These are phyloP conservation scores for Cyprinella venusta DNA, from an alignment of 2,797 vertebrate species.

Conservation along the genomic window DNA sequence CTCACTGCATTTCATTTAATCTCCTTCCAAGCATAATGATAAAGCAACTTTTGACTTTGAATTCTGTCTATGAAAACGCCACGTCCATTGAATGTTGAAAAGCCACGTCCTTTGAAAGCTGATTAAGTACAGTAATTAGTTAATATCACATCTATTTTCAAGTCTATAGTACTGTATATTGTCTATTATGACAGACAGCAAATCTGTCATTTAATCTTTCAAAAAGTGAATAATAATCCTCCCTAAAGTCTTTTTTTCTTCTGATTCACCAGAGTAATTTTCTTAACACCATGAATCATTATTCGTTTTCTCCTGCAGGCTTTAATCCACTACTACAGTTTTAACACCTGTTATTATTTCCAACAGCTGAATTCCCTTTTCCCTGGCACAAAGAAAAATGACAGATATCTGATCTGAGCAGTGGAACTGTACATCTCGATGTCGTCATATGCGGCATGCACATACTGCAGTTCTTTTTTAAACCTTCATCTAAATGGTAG, in stretches of 20 bases:
- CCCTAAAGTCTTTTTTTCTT: neutral
- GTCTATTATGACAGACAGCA: neutral
- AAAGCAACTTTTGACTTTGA: neutral
- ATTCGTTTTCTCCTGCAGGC: neutral
- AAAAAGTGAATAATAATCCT: neutral
- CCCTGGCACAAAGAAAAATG: neutral
- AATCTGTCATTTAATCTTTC: neutral
- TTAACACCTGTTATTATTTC: neutral
- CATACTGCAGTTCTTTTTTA: neutral
- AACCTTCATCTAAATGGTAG: neutral
- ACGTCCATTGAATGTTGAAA: neutral
- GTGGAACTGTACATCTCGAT: neutral
- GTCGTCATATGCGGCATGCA: neutral
- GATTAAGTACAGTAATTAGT: no score
- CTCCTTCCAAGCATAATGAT: neutral
- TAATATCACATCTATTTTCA: neutral
- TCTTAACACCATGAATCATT: neutral
- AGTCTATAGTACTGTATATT: neutral
- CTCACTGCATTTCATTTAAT: neutral
- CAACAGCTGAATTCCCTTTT: neutral
- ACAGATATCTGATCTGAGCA: neutral
- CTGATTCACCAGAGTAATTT: neutral
- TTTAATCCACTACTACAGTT: neutral
- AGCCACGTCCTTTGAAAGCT: neutral
- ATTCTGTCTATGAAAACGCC: conserved; percentile 13